Evolutionary conservation across 2,113 vertebrate species (phyloP), one percentile per base, ranked within the genome.

Genomic region (Tichodroma muraria): DNA sequence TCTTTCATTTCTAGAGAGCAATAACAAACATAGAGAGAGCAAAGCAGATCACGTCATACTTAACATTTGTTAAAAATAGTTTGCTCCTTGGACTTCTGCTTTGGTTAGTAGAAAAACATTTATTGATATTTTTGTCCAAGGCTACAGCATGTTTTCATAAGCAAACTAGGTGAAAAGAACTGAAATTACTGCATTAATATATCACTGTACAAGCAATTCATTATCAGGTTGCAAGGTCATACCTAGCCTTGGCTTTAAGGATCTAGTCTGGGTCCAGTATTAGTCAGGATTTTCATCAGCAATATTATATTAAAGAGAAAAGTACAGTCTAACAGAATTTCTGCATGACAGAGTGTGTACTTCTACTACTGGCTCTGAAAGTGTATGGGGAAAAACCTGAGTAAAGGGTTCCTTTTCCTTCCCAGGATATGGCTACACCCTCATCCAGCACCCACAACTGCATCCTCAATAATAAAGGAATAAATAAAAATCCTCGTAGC

Each of bases 31-130:
- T 9, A 40, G 22, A 30, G 33, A 42, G 40, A 63, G 78, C 16
- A 54, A 56, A 69, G 71, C 17, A 49, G 57, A 61, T 37, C 9
- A 8, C 0, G 0, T 24, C 12, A 45, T 63, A 57, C 0, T 1
- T 4, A 37, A 37, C 2, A 11, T 45, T 56, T 69, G 40, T 31
- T 42, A 53, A 66, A 82, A 76, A 8, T 1, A 24, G 6, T 52
- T 88, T 42, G 20, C 45, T 49, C n/a, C 52, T 40, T 23, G 21
- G 64, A 33, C 21, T 84, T 76, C 3, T 45, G 9, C 15, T 84
- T 64, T 23, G 37, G 10, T 72, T 56, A 85, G 28, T 22, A 50
- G 59, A 59, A 80, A 71, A 72, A 40, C 1, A 60, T 27, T 18
- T 9, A 21, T 8, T 63, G 47, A 27, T 2, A 31, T 38, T 73